Evolutionary conservation across 2,797 vertebrate genomes (phyloP), one percentile per base, ranked within the genome.

Genomic region (Remorina albescens): DNA sequence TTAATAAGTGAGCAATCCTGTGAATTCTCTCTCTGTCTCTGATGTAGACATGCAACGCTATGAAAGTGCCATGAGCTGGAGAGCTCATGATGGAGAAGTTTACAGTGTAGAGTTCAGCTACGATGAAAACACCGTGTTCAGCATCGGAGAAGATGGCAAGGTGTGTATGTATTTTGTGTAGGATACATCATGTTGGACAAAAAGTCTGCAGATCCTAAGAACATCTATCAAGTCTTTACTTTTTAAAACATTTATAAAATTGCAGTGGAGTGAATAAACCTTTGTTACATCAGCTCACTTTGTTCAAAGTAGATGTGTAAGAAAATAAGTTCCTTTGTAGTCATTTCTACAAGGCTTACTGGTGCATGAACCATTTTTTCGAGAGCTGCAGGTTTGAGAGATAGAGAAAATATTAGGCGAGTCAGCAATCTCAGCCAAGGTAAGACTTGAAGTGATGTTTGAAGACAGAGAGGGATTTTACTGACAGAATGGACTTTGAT

Each of bases 101-200:
- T 99, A 97, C 91, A 99, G 97, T 0, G 97, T 99, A 37, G 98
- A 99, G 87, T 99, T 99, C 95, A 99, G 98, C 94, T 98, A 95
- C 0, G 97, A 99, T 1, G 97, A 99, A 87, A 99, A 99, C 74
- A 95, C 97, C 0, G 97, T 99, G 76, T 98, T 97, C 92, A 99
- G 97, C 86, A 96, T 99, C 1, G 98, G 98, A 8, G 96, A 97
- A 83, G 98, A 99, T 0, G 97, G 97, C 42, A 99, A 99, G 96
- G 98, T 99, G 72, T 26, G 28, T 58, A 49, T 28, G 98, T 99
- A n/a, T 71, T 26, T 23, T 57, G 51, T 25, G 98, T 98, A 28
- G 51, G 32, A 13, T 8, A 13, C 51, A 46, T 25, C 2, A 32
- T 32, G 30, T 12, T 26, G 10, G 11, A 51, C 9, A 16, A 8